A percentile compares a stretch with the other conserved stretches of the same genome.
Evolutionary conservation across 2,888 invertebrate genomes (phyloP).

Genomic region (Amiota communis): DNA sequence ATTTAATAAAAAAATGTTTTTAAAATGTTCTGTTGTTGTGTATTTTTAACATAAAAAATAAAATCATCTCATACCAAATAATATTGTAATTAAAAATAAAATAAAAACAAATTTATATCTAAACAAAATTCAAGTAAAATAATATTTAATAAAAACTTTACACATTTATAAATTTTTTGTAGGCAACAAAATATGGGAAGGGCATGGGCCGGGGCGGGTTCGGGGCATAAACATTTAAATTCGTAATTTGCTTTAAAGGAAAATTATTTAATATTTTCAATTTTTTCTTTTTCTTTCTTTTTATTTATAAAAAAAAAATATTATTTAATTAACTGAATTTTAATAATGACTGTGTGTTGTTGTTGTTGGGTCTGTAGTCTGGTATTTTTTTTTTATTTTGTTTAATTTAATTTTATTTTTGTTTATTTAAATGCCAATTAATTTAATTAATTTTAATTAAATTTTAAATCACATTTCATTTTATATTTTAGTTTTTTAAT

Average conservation of each 20-base stretch:
- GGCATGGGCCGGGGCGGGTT: conserved; percentile 36
- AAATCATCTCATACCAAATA: neutral
- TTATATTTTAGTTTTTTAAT: conserved; percentile 46
- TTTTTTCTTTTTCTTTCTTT: conserved; percentile 18
- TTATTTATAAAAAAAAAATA: conserved; percentile 5
- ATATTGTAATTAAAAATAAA: neutral
- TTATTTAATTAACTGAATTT: conserved; percentile 31
- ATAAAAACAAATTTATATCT: conserved; percentile 24
- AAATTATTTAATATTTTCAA: conserved; percentile 47
- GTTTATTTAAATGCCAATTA: conserved; percentile 68
- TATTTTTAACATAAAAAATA: conserved; percentile 38
- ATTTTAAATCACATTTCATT: conserved; percentile 71
- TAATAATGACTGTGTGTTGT: conserved; percentile 58
- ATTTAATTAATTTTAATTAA: conserved; percentile 63
- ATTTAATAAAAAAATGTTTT: conserved; percentile 50
- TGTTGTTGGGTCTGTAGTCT: conserved; percentile 29
- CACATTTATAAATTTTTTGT: neutral
- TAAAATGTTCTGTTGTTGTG: conserved; percentile 38
- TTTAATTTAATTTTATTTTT: conserved; percentile 42
- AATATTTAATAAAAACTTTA: neutral
- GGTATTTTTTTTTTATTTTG: conserved; percentile 42
- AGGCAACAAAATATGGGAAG: conserved; percentile 18
- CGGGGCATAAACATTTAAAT: conserved; percentile 59
- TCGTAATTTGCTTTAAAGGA: conserved; percentile 65
- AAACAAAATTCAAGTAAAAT: conserved; percentile 17